phyloP scores from a whole-genome alignment of 2,113 vertebrate genomes.

The Paratilapia polleni region DNA sequence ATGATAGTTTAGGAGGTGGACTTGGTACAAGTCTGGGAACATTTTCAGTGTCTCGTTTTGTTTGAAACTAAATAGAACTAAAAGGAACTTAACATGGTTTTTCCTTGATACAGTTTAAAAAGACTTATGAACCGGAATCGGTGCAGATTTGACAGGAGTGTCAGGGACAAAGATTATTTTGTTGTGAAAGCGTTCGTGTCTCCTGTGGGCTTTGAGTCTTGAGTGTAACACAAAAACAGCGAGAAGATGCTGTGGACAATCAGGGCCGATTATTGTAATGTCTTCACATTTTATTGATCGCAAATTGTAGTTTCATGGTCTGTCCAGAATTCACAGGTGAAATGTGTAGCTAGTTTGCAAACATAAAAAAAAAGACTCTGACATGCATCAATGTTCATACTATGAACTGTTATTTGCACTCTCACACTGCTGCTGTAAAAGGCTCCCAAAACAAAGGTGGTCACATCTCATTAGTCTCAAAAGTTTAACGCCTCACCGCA shows the following conservation, averaged over 20 bases:
- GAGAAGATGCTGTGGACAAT: background rate
- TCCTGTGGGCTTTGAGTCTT: background rate
- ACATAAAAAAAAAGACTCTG: background rate
- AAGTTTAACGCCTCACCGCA: conserved; percentile 55
- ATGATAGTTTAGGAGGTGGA: background rate
- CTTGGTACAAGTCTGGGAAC: conserved; percentile 5
- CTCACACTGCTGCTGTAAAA: conserved; percentile 39
- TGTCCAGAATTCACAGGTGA: background rate
- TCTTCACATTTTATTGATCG: background rate
- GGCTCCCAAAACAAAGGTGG: conserved; percentile 61
- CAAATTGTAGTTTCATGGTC: background rate
- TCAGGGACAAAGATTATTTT: conserved; percentile 4
- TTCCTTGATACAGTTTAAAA: background rate
- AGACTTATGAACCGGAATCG: background rate
- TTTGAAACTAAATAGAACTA: background rate
- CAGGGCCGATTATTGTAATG: background rate
- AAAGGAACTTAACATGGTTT: background rate
- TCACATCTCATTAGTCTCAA: conserved; percentile 67
- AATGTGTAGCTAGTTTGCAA: background rate
- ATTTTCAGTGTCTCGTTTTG: conserved; percentile 32
- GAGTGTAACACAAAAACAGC: conserved; percentile 12
- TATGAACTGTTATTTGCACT: conserved; percentile 9
- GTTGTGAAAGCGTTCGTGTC: conserved; percentile 19
- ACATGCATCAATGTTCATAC: background rate
- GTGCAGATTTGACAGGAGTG: conserved; percentile 14